A percentile compares a stretch with the other conserved stretches of the same genome.
These are phyloP conservation scores for Alaudala cheleensis DNA, from an alignment of 2,113 vertebrate genomes.

Conservation along the genomic window DNA sequence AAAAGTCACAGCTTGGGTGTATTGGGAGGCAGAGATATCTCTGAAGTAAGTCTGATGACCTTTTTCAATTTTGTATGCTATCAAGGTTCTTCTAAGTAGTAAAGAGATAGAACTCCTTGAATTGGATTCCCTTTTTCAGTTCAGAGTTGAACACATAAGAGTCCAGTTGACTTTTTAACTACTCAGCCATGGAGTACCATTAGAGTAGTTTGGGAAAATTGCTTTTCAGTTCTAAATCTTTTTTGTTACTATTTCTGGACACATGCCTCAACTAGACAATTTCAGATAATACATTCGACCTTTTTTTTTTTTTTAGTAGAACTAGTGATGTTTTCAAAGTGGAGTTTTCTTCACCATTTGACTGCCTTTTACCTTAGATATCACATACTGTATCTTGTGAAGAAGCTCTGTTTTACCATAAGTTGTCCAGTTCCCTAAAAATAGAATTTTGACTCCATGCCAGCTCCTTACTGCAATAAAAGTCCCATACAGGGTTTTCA, in stretches of 20 bases:
- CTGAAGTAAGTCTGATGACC: not conserved
- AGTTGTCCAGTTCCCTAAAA: not conserved
- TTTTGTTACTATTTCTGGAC: conserved; percentile 20
- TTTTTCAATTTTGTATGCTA: conserved; percentile 23
- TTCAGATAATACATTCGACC: not conserved
- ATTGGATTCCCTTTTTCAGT: conserved; percentile 81
- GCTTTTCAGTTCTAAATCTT: not conserved
- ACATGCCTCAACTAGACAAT: not conserved
- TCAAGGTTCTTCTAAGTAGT: conserved; percentile 80
- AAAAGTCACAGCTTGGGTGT: not conserved
- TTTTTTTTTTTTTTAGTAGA: not conserved
- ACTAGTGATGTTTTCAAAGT: not conserved
- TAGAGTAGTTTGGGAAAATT: conserved; percentile 69
- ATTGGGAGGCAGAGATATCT: not conserved
- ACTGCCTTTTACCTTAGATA: not conserved
- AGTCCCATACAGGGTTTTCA: not conserved
- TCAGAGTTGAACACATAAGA: conserved; percentile 74
- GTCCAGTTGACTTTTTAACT: conserved; percentile 82
- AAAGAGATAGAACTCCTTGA: conserved; percentile 76
- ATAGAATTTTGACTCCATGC: not conserved
- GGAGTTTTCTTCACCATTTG: not conserved
- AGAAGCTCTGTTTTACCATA: not conserved
- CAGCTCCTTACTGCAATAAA: not conserved
- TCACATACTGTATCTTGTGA: not conserved
- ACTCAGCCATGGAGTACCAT: conserved; percentile 81